Percentiles rank a stretch among this genome's conserved stretches.
Conservation (phyloP, 2,888 invertebrate species). For the Cheiracanthium punctorium region DNA sequence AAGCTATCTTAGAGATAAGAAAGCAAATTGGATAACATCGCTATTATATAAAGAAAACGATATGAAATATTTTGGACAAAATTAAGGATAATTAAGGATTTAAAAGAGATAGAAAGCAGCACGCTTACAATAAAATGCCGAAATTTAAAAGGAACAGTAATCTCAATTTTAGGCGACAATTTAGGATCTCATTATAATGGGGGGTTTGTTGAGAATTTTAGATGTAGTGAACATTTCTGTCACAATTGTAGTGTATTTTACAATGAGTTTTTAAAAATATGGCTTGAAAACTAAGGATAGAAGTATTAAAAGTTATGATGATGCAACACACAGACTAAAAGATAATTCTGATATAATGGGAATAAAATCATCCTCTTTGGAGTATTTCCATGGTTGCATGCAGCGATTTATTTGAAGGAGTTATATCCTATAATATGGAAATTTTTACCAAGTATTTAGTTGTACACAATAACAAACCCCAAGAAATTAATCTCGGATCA, state of each 20-base stretch:
- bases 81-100: background rate
- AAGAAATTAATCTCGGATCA: background rate
- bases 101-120: background rate
- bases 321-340: background rate
- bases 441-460: background rate
- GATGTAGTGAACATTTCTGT: background rate
- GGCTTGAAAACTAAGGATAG: no score
- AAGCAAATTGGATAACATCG: background rate
- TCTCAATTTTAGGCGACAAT: background rate
- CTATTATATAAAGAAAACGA: no score
- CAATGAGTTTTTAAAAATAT: no score
- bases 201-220: background rate
- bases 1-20: background rate
- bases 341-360: no score
- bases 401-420: background rate
- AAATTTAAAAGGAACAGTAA: background rate
- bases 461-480: background rate
- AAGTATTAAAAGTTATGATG: background rate
- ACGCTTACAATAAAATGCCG: background rate
- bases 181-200: background rate
- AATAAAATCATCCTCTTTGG: background rate
- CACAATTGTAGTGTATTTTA: background rate
- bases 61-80: background rate
- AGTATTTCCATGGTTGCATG: background rate
- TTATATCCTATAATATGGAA: background rate